phyloP scores from a whole-genome alignment of 2,113 vertebrate species.

The Percopsis transmontana region DNA sequence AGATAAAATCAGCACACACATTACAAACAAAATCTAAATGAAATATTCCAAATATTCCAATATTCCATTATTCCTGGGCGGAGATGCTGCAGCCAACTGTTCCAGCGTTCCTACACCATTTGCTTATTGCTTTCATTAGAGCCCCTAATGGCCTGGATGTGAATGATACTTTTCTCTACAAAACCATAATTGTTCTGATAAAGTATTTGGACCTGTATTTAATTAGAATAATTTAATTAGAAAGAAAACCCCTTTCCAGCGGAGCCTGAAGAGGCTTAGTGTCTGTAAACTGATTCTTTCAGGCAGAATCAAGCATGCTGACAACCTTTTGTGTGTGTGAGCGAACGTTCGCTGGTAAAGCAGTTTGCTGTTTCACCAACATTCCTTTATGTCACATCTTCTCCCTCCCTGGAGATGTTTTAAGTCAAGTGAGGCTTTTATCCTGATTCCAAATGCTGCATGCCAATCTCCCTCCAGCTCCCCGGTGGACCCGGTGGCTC shows the following conservation, averaged over 20 bases:
- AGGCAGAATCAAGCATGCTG: conserved; percentile 8
- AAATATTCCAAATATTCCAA: no score
- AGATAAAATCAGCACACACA: no score
- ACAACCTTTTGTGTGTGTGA: conserved; percentile 5
- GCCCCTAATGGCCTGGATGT: conserved; percentile 79
- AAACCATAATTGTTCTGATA: conserved; percentile 72
- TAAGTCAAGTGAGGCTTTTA: conserved; percentile 45
- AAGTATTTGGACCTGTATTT: conserved; percentile 69
- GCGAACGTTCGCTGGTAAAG: conserved; percentile 1
- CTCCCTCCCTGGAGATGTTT: conserved; percentile 28
- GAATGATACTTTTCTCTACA: conserved; percentile 64
- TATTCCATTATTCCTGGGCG: no score
- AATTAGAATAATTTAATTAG: no score
- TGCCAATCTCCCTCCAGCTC: conserved; percentile 33
- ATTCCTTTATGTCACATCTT: conserved; percentile 39
- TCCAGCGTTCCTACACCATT: no score
- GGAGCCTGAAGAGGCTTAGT: conserved; percentile 7
- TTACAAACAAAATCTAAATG: no score
- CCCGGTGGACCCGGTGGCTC: conserved; percentile 18
- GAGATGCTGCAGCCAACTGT: no score
- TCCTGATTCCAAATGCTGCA: conserved; percentile 46
- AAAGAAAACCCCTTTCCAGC: no score
- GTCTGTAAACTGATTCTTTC: conserved; percentile 12
- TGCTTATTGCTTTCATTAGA: no score
- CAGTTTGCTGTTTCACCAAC: conserved; percentile 9